Evolutionary conservation across 2,888 invertebrate species (phyloP).

Genomic region (Acrobasis suavella): DNA sequence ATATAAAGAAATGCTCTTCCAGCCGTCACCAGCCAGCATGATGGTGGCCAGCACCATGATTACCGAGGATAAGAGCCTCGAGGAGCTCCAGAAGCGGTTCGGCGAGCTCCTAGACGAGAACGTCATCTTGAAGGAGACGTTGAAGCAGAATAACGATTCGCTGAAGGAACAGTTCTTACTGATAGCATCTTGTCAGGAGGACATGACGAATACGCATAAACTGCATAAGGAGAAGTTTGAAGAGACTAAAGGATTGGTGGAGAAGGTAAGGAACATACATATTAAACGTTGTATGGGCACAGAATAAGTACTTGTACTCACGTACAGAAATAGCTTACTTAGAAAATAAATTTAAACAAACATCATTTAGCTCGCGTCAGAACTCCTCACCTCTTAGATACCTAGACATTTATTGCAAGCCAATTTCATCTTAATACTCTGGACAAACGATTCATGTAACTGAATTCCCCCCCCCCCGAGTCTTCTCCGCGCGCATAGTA

Average conservation of each 20-base stretch:
- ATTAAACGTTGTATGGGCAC: not conserved
- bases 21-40: slow-evolving; percentile 72
- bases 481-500: too few relatives aligned
- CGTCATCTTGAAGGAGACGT: slow-evolving; percentile 81
- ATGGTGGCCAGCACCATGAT: slow-evolving; percentile 74
- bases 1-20: slow-evolving; percentile 30
- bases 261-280: slow-evolving; percentile 56
- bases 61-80: slow-evolving; percentile 63
- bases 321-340: too few relatives aligned
- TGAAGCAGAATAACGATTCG: slow-evolving; percentile 85
- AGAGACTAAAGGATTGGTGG: slow-evolving; percentile 84
- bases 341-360: too few relatives aligned
- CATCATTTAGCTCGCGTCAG: too few relatives aligned
- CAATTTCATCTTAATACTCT: too few relatives aligned
- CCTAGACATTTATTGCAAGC: too few relatives aligned
- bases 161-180: slow-evolving; percentile 86
- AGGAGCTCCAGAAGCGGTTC: slow-evolving; percentile 77
- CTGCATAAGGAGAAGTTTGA: slow-evolving; percentile 85
- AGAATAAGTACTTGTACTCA: too few relatives aligned
- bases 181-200: slow-evolving; percentile 84
- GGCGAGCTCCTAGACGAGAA: slow-evolving; percentile 82
- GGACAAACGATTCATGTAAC: too few relatives aligned
- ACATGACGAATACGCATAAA: slow-evolving; percentile 83
- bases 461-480: too few relatives aligned
- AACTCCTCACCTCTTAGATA: too few relatives aligned